Conservation (phyloP, 2,888 invertebrate genomes). For the Galerucella pusilla region DNA sequence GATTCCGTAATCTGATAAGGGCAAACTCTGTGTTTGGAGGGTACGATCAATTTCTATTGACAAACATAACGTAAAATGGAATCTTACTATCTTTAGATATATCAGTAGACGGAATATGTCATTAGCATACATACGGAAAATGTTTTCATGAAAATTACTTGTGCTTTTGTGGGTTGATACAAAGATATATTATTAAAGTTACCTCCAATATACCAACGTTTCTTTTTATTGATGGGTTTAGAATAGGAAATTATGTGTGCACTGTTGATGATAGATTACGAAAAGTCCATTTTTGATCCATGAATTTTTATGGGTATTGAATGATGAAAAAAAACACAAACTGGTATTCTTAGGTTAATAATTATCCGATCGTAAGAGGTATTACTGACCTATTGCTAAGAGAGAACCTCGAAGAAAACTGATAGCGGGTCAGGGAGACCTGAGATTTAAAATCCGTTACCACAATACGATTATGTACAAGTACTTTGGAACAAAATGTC, state of each 20-base stretch:
- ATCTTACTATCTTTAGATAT: constrained; percentile 39
- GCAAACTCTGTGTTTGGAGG: constrained; percentile 42
- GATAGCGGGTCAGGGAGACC: too few relatives aligned
- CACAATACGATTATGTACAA: too few relatives aligned
- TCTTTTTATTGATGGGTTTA: neutral
- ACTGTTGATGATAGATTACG: neutral
- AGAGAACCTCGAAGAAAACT: too few relatives aligned
- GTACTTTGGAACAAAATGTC: too few relatives aligned
- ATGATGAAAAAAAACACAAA: too few relatives aligned
- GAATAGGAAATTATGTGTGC: neutral
- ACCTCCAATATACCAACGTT: neutral
- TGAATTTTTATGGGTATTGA: too few relatives aligned
- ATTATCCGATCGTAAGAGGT: too few relatives aligned
- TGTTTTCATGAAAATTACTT: constrained; percentile 28
- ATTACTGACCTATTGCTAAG: too few relatives aligned
- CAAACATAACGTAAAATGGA: constrained; percentile 39
- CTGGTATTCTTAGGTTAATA: too few relatives aligned
- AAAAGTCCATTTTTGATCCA: too few relatives aligned
- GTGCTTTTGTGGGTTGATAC: constrained; percentile 17
- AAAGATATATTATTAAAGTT: constrained; percentile 25
- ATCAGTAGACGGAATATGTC: constrained; percentile 37
- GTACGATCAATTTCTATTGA: constrained; percentile 44
- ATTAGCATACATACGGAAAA: constrained; percentile 38
- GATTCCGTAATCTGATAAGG: constrained; percentile 48
- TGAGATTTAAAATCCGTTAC: too few relatives aligned